Evolutionary conservation across 2,797 vertebrate species (phyloP).

Genomic region (Hirundo rustica): DNA sequence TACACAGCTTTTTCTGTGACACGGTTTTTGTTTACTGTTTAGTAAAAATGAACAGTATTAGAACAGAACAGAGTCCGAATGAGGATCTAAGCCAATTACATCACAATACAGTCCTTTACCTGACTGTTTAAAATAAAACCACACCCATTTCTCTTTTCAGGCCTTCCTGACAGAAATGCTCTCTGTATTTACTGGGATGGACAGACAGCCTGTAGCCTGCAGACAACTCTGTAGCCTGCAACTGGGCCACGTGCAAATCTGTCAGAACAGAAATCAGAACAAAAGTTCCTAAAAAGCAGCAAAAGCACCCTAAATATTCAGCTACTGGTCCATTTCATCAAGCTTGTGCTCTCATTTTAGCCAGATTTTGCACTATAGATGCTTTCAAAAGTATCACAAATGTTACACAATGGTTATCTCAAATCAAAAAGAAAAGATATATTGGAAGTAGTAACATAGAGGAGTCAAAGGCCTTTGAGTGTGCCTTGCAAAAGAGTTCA

Average conservation of each 20-base stretch:
- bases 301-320: neutral
- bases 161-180: neutral
- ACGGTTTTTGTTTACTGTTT: neutral
- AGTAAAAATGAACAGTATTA: neutral
- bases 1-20: neutral
- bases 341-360: neutral
- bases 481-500: neutral
- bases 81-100: neutral
- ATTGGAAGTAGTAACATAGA: neutral
- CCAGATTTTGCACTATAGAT: neutral
- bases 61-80: neutral
- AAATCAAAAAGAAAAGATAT: neutral
- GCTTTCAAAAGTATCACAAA: neutral
- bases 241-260: neutral
- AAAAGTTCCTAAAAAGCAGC: neutral
- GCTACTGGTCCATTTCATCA: neutral
- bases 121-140: neutral
- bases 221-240: neutral
- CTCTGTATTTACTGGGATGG: neutral
- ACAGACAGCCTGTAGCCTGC: neutral
- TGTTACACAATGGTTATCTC: rapidly evolving
- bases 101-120: neutral
- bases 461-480: neutral
- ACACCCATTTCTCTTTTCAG: neutral
- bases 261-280: neutral